phyloP scores from a whole-genome alignment of 2,888 invertebrate genomes.

The Cataglyphis albicans region DNA sequence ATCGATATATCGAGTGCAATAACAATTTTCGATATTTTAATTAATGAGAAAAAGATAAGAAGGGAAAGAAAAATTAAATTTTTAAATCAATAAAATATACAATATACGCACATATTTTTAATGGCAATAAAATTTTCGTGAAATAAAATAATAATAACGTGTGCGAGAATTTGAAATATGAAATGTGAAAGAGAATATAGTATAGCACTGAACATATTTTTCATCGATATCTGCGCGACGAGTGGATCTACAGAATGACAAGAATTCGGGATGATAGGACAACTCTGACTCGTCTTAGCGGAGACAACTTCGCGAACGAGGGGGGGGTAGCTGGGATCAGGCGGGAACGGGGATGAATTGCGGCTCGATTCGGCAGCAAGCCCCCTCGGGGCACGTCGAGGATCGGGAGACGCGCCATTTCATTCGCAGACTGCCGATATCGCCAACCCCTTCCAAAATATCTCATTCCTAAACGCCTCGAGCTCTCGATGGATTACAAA shows the following conservation, averaged over 20 bases:
- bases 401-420: conserved; percentile 84
- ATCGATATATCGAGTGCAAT: not conserved
- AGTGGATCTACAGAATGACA: conserved; percentile 47
- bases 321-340: conserved; percentile 50
- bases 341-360: conserved; percentile 72
- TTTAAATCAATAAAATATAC: not conserved
- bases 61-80: not conserved
- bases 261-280: conserved; percentile 67
- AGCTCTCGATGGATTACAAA: conserved; percentile 86
- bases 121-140: not conserved
- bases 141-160: not conserved
- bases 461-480: conserved; percentile 85
- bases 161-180: conserved; percentile 4
- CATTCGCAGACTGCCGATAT: conserved; percentile 86
- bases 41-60: not conserved
- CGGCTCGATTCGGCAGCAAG: conserved; percentile 83
- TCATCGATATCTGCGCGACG: conserved; percentile 31
- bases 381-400: conserved; percentile 83
- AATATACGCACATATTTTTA: not conserved
- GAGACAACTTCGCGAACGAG: conserved; percentile 74
- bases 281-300: conserved; percentile 71
- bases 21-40: not conserved
- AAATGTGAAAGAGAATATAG: not conserved
- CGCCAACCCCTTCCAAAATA: conserved; percentile 84
- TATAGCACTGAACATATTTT: conserved; percentile 19